Conservation (phyloP, 2,797 vertebrate genomes). For the Dromococcyx pavoninus region DNA sequence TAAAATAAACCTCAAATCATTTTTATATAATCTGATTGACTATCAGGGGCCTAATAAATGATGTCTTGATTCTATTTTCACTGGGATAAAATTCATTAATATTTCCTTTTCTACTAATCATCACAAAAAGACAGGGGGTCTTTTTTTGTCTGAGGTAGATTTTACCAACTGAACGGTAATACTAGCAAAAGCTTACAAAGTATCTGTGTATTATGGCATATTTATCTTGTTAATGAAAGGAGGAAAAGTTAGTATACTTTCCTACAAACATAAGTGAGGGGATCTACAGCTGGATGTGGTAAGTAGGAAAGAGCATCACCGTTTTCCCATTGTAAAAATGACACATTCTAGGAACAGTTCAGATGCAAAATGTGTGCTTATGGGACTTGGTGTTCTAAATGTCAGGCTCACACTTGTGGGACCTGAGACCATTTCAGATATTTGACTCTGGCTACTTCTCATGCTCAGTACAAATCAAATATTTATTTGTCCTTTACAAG, state of each 20-base stretch:
- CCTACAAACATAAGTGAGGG: not conserved
- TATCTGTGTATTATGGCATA: not conserved
- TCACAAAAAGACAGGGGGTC: rapidly evolving
- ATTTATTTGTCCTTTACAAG: not conserved
- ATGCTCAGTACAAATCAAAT: not conserved
- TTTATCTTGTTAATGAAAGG: not conserved
- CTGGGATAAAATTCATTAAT: not conserved
- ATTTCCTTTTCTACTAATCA: not conserved
- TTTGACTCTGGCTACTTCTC: not conserved
- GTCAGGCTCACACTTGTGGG: not conserved
- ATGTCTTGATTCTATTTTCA: not conserved
- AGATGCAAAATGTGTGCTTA: not conserved
- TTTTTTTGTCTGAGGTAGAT: not conserved
- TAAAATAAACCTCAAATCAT: not conserved
- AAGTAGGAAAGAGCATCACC: not conserved
- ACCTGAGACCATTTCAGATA: not conserved
- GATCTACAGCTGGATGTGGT: not conserved
- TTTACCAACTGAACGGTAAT: not conserved
- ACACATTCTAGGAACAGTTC: not conserved
- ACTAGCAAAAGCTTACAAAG: not conserved
- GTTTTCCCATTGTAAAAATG: not conserved
- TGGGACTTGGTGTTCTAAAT: not conserved
- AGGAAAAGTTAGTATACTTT: not conserved
- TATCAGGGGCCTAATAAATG: not conserved
- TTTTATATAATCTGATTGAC: not conserved